A percentile compares a stretch with the other conserved stretches of the same genome.
phyloP scores from a whole-genome alignment of 2,797 vertebrate genomes.

The Myripristis jacobus region DNA sequence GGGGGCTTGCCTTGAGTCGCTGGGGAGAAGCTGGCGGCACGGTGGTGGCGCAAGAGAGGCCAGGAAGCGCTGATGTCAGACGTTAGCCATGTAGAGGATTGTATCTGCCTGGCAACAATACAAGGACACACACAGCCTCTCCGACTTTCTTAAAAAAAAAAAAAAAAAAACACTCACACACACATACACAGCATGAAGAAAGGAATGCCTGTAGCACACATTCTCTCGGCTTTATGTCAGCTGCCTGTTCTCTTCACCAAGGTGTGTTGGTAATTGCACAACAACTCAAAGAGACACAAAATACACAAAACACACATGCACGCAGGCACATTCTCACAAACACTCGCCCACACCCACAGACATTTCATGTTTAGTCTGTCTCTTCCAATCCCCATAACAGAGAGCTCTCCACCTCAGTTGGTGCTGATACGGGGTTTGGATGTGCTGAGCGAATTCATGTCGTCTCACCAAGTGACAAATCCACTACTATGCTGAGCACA shows the following conservation, averaged over 20 bases:
- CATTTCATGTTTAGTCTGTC: constrained; percentile 40
- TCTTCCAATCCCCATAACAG: not conserved
- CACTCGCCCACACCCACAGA: not conserved
- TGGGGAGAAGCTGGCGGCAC: constrained; percentile 65
- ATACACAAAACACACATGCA: constrained; percentile 15
- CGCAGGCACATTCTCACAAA: not conserved
- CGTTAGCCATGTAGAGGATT: constrained; percentile 79
- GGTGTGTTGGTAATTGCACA: constrained; percentile 21
- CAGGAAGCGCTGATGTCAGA: constrained; percentile 82
- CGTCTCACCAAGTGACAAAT: constrained; percentile 60
- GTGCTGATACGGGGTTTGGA: constrained; percentile 48
- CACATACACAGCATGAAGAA: constrained; percentile 54
- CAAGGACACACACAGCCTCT: constrained; percentile 51
- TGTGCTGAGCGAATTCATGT: constrained; percentile 49
- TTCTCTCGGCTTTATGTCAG: constrained; percentile 50
- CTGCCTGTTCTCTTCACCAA: constrained; percentile 35
- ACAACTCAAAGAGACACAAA: constrained; percentile 10
- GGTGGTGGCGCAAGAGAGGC: constrained; percentile 51
- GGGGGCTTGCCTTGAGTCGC: constrained; percentile 57
- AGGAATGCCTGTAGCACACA: constrained; percentile 57
- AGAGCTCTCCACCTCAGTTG: constrained; percentile 20
- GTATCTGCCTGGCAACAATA: constrained; percentile 81
- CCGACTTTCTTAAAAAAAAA: constrained; percentile 30
- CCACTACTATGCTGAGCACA: constrained; percentile 31
- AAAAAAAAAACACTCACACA: constrained; percentile 17